Percentiles rank a stretch among this genome's conserved stretches.
Conservation (phyloP, 2,797 vertebrate species). For the Meriones psammophilus region DNA sequence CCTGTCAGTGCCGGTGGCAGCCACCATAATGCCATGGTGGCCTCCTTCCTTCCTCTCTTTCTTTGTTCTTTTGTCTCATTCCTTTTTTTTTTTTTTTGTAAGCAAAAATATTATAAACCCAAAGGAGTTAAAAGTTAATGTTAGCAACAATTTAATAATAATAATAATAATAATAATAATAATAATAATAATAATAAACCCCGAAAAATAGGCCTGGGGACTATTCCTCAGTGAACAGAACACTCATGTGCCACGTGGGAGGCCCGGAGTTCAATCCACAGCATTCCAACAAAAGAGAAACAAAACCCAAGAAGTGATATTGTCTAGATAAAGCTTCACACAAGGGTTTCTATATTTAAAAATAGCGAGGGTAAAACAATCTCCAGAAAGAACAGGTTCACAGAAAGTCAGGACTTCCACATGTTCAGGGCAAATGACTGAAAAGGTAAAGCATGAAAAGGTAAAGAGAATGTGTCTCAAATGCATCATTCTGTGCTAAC, state of each 20-base stretch:
- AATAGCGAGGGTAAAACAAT: neutral
- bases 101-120: conserved; percentile 48
- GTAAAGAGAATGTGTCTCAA: neutral
- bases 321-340: conserved; percentile 20
- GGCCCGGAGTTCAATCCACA: neutral
- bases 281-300: neutral
- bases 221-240: no score
- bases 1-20: no score
- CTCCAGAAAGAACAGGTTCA: conserved; percentile 14
- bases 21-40: no score
- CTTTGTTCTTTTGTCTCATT: neutral
- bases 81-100: neutral
- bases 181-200: no score
- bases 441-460: neutral
- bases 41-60: neutral
- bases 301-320: neutral
- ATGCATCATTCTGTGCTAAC: neutral
- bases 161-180: no score
- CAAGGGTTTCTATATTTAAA: conserved; percentile 44
- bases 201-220: neutral
- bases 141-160: neutral
- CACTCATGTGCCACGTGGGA: no score
- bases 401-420: neutral
- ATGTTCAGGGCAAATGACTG: neutral
- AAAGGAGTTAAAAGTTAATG: conserved; percentile 29